Conservation (phyloP, 2,888 invertebrate species). For the Caradrina kadenii region DNA sequence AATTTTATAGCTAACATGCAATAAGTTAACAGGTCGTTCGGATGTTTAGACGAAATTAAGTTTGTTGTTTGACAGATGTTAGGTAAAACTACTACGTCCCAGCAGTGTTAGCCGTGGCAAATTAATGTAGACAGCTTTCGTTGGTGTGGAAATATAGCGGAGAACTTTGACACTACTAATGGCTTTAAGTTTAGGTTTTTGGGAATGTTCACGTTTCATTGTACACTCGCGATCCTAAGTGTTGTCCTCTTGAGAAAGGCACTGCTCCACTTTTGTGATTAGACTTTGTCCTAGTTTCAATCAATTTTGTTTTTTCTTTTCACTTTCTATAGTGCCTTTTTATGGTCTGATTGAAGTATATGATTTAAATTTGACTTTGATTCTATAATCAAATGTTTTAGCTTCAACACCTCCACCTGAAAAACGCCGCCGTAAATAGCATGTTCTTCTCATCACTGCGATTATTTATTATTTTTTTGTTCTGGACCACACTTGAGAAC, state of each 20-base stretch:
- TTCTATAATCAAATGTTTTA: not conserved
- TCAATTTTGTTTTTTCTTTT: too few relatives aligned
- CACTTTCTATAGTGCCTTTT: too few relatives aligned
- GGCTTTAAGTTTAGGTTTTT: constrained; percentile 36
- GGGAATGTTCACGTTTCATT: constrained; percentile 28
- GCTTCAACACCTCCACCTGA: not conserved
- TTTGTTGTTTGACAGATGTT: constrained; percentile 49
- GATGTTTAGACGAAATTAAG: constrained; percentile 47
- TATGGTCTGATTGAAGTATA: too few relatives aligned
- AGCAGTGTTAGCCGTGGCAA: constrained; percentile 46
- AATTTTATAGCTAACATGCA: constrained; percentile 41
- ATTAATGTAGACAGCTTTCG: constrained; percentile 54
- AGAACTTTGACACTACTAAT: constrained; percentile 47
- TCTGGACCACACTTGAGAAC: too few relatives aligned
- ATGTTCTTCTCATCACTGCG: too few relatives aligned
- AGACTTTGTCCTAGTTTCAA: not conserved
- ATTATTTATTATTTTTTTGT: too few relatives aligned
- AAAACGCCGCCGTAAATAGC: too few relatives aligned
- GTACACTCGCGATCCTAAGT: constrained; percentile 7
- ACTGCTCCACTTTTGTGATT: not conserved
- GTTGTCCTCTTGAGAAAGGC: constrained; percentile 4
- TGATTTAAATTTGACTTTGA: too few relatives aligned
- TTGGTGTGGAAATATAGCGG: constrained; percentile 31
- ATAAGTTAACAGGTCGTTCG: constrained; percentile 41
- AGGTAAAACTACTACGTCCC: constrained; percentile 33